Base-by-base conservation (phyloP, 2,888 invertebrate species). In the Oligia fasciuncula region DNA sequence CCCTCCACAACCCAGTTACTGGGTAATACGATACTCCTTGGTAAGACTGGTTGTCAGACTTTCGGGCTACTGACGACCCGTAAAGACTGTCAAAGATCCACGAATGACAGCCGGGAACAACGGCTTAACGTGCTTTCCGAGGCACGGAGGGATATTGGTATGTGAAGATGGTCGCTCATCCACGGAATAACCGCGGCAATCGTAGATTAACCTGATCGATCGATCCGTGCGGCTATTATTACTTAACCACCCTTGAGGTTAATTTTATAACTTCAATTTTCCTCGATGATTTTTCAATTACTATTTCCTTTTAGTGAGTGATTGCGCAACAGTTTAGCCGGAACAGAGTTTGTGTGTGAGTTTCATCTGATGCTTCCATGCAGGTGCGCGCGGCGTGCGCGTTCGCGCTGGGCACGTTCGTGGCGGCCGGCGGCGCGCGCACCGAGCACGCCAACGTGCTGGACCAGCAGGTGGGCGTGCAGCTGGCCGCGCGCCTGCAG, bases 371-470 rank as follows among this genome's bases (percentile, higher is more conserved):
- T 6, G 4, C 54, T 54, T 14, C 9, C 8, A 8, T 6, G 8
- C 46, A 98, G 98, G 98, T 98, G 70, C 97, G 99, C 80, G 99
- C 99, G 19, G 98, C 99, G 2, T 98, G 99, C 69, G 99, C 99
- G 9, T 99, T 98, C 96, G 99, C 99, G 23, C 97, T 99, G 83
- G 99, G 99, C 85, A 98, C 99, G 43, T 99, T 99, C 95, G 98
- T 99, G 90, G 98, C 98, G 93, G 98, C 98, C 60, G 98, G 98
- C 72, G 98, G 98, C 84, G 98, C 98, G 92, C 98, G 99, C 89
- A 98, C 98, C 73, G 99, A 99, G 92, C 99, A 99, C 95, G 99
- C 99, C 67, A 99, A 98, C 95, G 98, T 98, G 92, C 98, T 99
- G 81, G 99, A 99, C 97, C 99, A 99, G 92, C 98, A 98, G 90